These are phyloP conservation scores for Protophormia terraenovae DNA, from an alignment of 2,888 invertebrate species.

Conservation along the genomic window DNA sequence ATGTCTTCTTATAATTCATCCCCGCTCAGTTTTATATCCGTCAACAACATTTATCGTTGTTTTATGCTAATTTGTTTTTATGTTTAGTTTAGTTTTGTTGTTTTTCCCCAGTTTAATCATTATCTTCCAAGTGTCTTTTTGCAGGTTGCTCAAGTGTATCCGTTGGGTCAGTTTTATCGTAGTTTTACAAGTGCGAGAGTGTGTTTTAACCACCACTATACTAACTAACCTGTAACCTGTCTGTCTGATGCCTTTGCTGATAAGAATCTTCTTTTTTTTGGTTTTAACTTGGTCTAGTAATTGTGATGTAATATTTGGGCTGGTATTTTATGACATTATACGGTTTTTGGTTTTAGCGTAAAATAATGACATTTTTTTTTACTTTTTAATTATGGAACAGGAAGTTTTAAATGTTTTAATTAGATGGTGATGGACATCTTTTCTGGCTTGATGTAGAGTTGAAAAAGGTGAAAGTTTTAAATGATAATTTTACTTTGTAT, in stretches of 20 bases:
- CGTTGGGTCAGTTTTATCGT: constrained; percentile 51
- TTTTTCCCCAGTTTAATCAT: constrained; percentile 43
- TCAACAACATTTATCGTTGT: constrained; percentile 66
- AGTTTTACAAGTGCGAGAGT: too few species aligned
- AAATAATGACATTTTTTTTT: constrained; percentile 31
- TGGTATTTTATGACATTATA: constrained; percentile 51
- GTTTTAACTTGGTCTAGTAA: constrained; percentile 13
- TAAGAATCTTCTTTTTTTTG: constrained; percentile 43
- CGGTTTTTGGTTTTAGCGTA: constrained; percentile 42
- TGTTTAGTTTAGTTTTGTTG: neutral
- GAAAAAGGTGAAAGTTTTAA: constrained; percentile 29
- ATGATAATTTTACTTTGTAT: neutral
- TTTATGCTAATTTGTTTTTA: constrained; percentile 65
- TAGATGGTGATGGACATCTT: constrained; percentile 1
- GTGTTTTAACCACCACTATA: too few species aligned
- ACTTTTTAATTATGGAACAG: neutral
- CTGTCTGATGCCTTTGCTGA: constrained; percentile 27
- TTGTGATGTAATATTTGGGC: constrained; percentile 31
- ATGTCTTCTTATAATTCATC: neutral
- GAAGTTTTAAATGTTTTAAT: constrained; percentile 51
- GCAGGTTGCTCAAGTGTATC: constrained; percentile 52
- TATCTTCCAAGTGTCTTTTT: constrained; percentile 46
- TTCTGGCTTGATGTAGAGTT: neutral
- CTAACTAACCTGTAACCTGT: neutral
- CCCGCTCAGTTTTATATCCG: constrained; percentile 22